These are phyloP conservation scores for Furcula furcula DNA, from an alignment of 2,888 invertebrate genomes.

Conservation along the genomic window DNA sequence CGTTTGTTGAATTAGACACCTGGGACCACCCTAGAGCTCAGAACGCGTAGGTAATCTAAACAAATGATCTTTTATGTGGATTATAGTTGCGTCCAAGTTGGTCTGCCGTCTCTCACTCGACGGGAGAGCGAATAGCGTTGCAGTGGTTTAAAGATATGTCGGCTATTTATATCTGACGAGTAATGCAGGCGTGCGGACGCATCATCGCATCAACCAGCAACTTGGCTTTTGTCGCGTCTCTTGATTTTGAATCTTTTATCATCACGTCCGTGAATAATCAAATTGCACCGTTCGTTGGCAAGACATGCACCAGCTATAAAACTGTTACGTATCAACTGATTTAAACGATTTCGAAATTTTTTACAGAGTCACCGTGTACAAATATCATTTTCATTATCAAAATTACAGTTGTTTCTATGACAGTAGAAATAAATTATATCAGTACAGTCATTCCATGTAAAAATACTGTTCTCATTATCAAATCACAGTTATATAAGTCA, in stretches of 20 bases:
- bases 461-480: too few relatives aligned
- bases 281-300: too few relatives aligned
- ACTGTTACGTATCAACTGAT: too few relatives aligned
- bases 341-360: too few relatives aligned
- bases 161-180: slow-evolving; percentile 73
- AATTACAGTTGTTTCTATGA: too few relatives aligned
- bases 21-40: slow-evolving; percentile 27
- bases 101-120: slow-evolving; percentile 62
- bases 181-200: slow-evolving; percentile 62
- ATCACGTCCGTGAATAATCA: not conserved
- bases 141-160: slow-evolving; percentile 68
- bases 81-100: slow-evolving; percentile 44
- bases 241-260: slow-evolving; percentile 56
- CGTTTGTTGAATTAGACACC: slow-evolving; percentile 25
- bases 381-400: too few relatives aligned
- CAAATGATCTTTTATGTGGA: slow-evolving; percentile 43
- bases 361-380: too few relatives aligned
- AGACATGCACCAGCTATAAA: too few relatives aligned
- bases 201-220: slow-evolving; percentile 54
- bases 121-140: slow-evolving; percentile 66
- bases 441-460: too few relatives aligned
- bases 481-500: too few relatives aligned
- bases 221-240: slow-evolving; percentile 55
- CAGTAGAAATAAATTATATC: too few relatives aligned
- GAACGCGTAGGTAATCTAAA: slow-evolving; percentile 50